These are phyloP conservation scores for Nerophis lumbriciformis DNA, from an alignment of 2,113 vertebrate genomes.

Conservation along the genomic window DNA sequence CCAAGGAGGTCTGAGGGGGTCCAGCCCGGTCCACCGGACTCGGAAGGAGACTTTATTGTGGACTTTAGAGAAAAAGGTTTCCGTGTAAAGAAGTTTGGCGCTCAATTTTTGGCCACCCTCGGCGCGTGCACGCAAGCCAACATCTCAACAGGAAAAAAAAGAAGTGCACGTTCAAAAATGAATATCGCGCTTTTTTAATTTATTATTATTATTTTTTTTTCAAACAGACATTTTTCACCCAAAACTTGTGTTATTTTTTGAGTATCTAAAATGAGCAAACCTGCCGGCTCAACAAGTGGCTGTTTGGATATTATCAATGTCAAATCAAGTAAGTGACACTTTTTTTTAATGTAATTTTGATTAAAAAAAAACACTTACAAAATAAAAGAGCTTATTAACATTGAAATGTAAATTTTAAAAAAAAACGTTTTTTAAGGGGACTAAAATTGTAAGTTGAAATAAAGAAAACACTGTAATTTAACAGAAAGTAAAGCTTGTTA, in stretches of 20 bases:
- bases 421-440: too few species aligned
- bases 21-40: not conserved
- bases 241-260: conserved; percentile 15
- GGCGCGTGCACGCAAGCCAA: not conserved
- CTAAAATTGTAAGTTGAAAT: too few species aligned
- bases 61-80: conserved; percentile 45
- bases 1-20: not conserved
- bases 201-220: not conserved
- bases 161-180: not conserved
- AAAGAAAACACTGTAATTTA: too few species aligned
- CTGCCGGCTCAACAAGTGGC: conserved; percentile 97
- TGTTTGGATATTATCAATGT: conserved; percentile 81
- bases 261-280: conserved; percentile 88
- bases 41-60: conserved; percentile 34
- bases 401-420: not conserved
- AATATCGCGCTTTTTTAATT: not conserved
- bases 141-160: not conserved
- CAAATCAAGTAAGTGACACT: conserved; percentile 76
- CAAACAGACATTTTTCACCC: conserved; percentile 11
- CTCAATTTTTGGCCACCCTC: conserved; percentile 4
- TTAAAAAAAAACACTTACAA: too few species aligned
- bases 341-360: not conserved
- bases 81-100: conserved; percentile 13
- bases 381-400: not conserved
- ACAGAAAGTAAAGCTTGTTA: too few species aligned